A percentile compares a stretch with the other conserved stretches of the same genome.
These are phyloP conservation scores for Phymanthus crucifer DNA, from an alignment of 92 coral and sea anemone genomes.

Conservation along the genomic window DNA sequence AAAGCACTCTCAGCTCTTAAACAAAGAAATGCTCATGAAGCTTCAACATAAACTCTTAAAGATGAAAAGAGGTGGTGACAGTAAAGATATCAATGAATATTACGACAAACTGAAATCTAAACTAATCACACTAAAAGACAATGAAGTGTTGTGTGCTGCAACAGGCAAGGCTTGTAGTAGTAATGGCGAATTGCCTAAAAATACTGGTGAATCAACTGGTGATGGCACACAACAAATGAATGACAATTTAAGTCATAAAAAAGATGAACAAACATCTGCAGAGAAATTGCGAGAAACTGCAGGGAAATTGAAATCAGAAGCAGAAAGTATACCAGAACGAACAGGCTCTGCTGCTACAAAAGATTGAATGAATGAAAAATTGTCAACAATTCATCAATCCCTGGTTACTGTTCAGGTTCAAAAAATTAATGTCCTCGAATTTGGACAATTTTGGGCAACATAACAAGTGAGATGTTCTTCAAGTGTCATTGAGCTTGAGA, in stretches of 20 bases:
- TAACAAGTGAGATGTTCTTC: no score
- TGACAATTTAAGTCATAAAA: neutral
- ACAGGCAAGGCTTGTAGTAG: conserved; percentile 30
- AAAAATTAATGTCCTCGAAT: no score
- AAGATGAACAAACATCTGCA: neutral
- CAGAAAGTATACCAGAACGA: neutral
- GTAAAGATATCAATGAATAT: neutral
- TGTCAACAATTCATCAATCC: neutral
- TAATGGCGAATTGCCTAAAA: neutral
- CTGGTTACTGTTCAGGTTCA: neutral
- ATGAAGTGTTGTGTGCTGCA: conserved; percentile 32
- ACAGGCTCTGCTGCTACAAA: neutral
- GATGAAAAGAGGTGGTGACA: conserved; percentile 14
- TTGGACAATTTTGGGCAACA: no score
- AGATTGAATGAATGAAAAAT: neutral
- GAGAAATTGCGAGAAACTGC: neutral
- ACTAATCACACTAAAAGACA: conserved; percentile 18
- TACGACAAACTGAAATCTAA: conserved; percentile 13
- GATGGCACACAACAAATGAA: neutral
- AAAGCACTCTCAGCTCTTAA: conserved; percentile 26
- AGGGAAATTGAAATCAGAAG: neutral
- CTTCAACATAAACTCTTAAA: conserved; percentile 14
- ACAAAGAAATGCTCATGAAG: conserved; percentile 28
- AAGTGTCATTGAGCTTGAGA: no score
- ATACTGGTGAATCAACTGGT: neutral